Conservation (phyloP, 1,140 invertebrate genomes). For the Brachionus rotundiformis region DNA sequence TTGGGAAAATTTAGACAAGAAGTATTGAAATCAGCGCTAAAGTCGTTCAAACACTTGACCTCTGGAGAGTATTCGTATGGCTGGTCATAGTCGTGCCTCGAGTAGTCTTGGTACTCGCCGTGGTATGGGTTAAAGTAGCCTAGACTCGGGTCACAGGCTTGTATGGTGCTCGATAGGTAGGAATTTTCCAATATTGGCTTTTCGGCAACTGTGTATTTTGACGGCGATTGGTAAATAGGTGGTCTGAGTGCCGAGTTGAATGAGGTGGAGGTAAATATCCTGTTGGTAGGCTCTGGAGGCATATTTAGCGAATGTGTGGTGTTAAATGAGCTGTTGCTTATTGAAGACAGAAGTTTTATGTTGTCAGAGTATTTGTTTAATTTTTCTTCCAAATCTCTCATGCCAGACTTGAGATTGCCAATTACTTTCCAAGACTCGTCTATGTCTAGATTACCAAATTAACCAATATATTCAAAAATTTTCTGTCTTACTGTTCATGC, state of each 20-base stretch:
- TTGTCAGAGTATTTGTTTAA: constrained; percentile 14
- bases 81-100: not conserved
- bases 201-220: not conserved
- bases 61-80: not conserved
- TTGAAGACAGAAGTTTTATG: not conserved
- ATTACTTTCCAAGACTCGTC: constrained; percentile 35
- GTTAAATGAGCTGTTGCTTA: constrained; percentile 10
- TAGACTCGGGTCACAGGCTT: constrained; percentile 18
- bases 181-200: constrained; percentile 29
- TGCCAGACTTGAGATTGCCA: constrained; percentile 26
- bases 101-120: not conserved
- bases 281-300: not conserved
- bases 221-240: not conserved
- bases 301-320: not conserved
- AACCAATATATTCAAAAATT: not conserved
- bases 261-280: constrained; percentile 25
- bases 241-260: constrained; percentile 7
- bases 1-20: constrained; percentile 7
- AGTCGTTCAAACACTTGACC: constrained; percentile 23
- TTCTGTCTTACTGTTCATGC: constrained; percentile 11
- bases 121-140: not conserved
- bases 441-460: not conserved
- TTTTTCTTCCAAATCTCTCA: constrained; percentile 41
- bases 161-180: not conserved
- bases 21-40: not conserved